Base-by-base conservation (phyloP, 1,140 invertebrate genomes). In the Agraylea sexmaculata region DNA sequence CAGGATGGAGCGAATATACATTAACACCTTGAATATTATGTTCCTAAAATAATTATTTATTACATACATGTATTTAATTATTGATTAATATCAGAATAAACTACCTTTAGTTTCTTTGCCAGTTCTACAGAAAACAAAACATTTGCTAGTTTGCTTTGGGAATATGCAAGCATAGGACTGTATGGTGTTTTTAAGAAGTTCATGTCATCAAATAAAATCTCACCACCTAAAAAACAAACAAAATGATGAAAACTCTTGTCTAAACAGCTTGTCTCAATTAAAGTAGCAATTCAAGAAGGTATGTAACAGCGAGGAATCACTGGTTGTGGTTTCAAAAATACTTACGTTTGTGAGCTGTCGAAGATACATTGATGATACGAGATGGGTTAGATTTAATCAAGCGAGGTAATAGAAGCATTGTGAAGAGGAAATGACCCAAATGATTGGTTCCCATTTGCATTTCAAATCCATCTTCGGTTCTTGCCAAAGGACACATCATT, bases 351-450 rank as follows among this genome's bases (percentile, higher is more conserved):
- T 49, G 59, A 23, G 78, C 74, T 13, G 72, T 50, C 50, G 80
- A 83, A 1, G 83, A 74, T 7, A 88, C 70, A 59, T 77, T 83
- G 10, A 67, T 57, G 42, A 67, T 59, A 15, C 64, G 53, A 11
- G 60, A 58, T n/a, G 62, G 60, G 5, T 53, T 37, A 1, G 60
- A 49, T 15, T 57, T 50, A 33, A 58, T 64, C 21, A 57, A 58
- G 22, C 49, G 53, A 40, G 64, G 55, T 31, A 88, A 51, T 0
- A 91, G 55, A 3, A 90, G 53, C 32, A 75, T 56, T 0, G 83
- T 88, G 1, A 89, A 60, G 4, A 87, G 57, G 54, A 87, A 88
- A 52, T 87, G 85, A 0, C 80, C 79, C 32, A 83, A 56, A 56
- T 83, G 72, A 56, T 83, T 83, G 0, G 71, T 70, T 13, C 72